These are phyloP conservation scores for Autographa gamma DNA, from an alignment of 2,888 invertebrate genomes.

Conservation along the genomic window DNA sequence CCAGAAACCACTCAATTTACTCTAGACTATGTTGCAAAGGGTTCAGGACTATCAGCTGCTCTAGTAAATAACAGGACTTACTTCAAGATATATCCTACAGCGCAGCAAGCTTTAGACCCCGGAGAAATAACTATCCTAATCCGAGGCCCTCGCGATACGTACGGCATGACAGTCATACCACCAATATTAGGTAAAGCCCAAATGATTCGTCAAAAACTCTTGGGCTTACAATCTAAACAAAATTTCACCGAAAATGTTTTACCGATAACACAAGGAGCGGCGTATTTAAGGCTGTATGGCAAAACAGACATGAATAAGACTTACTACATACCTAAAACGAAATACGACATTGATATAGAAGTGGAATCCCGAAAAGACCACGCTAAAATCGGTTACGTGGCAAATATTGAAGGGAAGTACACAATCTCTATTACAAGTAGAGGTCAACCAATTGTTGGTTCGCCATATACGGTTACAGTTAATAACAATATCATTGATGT, in stretches of 20 bases:
- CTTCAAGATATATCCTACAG: conserved; percentile 89
- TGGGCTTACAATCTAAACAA: conserved; percentile 78
- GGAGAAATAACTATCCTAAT: conserved; percentile 85
- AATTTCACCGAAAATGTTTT: conserved; percentile 78
- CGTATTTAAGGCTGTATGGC: conserved; percentile 82
- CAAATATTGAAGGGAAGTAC: conserved; percentile 87
- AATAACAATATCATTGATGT: conserved; percentile 75
- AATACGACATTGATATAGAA: conserved; percentile 86
- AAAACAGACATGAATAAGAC: conserved; percentile 85
- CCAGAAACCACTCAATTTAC: conserved; percentile 80
- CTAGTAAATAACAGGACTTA: conserved; percentile 87
- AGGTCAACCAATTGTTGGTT: conserved; percentile 89
- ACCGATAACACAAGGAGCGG: conserved; percentile 83
- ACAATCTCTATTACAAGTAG: conserved; percentile 88
- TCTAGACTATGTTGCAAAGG: conserved; percentile 88
- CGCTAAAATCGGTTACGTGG: conserved; percentile 86
- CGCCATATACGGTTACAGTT: conserved; percentile 88
- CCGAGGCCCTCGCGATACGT: conserved; percentile 83
- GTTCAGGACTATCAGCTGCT: conserved; percentile 89
- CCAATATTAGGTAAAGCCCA: conserved; percentile 85
- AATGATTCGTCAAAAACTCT: conserved; percentile 80
- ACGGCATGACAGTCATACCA: conserved; percentile 81
- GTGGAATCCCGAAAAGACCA: conserved; percentile 83
- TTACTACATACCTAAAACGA: conserved; percentile 83
- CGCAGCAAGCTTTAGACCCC: conserved; percentile 84